A percentile compares a stretch with the other conserved stretches of the same genome.
Conservation (phyloP, 2,113 vertebrate species). For the Scatophagus argus region DNA sequence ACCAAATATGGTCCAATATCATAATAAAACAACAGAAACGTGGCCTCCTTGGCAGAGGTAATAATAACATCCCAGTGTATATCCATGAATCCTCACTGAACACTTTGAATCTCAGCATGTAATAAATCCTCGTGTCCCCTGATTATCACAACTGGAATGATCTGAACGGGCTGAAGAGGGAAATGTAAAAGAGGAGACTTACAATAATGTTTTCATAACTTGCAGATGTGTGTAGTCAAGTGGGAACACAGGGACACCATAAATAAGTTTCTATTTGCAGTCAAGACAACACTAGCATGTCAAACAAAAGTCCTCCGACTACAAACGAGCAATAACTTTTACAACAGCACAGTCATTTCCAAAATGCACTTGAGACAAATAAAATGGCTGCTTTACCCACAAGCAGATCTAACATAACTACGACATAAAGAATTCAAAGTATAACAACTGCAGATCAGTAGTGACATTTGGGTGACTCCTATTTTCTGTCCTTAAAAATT, state of each 20-base stretch:
- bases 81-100: slow-evolving; percentile 27
- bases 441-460: slow-evolving; percentile 51
- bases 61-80: slow-evolving; percentile 33
- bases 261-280: slow-evolving; percentile 35
- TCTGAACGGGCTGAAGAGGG: slow-evolving; percentile 30
- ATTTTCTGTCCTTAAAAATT: slow-evolving; percentile 30
- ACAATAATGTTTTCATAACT: not conserved
- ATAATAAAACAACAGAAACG: slow-evolving; percentile 25
- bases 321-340: slow-evolving; percentile 42
- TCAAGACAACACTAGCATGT: slow-evolving; percentile 32
- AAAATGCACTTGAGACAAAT: slow-evolving; percentile 52
- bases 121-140: slow-evolving; percentile 29
- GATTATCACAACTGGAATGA: slow-evolving; percentile 72
- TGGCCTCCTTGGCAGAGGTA: slow-evolving; percentile 26
- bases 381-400: slow-evolving; percentile 58
- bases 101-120: slow-evolving; percentile 22
- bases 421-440: slow-evolving; percentile 21
- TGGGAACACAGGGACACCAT: slow-evolving; percentile 28
- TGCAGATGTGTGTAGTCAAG: slow-evolving; percentile 2
- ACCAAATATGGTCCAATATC: slow-evolving; percentile 29
- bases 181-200: slow-evolving; percentile 22
- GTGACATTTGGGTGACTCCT: slow-evolving; percentile 23
- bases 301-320: slow-evolving; percentile 30
- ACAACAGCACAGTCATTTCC: slow-evolving; percentile 54
- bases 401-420: slow-evolving; percentile 28